Conservation (phyloP, 2,888 invertebrate species). For the Drosophila paracracens region DNA sequence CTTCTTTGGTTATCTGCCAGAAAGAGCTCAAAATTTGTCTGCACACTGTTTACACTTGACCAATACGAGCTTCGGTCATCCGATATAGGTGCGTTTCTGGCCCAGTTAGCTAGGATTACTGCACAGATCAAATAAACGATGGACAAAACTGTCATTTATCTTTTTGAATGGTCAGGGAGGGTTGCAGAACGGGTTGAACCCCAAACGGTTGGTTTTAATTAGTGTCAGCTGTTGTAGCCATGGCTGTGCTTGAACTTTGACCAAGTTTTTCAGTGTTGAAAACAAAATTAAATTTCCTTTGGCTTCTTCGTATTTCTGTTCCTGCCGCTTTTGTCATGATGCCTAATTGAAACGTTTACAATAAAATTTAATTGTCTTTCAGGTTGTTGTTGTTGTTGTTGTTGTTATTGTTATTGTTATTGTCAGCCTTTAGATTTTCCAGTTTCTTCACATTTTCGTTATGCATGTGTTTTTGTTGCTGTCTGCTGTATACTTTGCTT, state of each 20-base stretch:
- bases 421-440: slow-evolving; percentile 7
- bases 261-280: slow-evolving; percentile 53
- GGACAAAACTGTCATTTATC: slow-evolving; percentile 70
- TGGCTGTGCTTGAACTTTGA: slow-evolving; percentile 56
- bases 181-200: slow-evolving; percentile 4
- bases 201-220: slow-evolving; percentile 68
- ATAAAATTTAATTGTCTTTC: slow-evolving; percentile 67
- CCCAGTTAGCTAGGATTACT: slow-evolving; percentile 27
- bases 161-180: slow-evolving; percentile 17
- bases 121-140: slow-evolving; percentile 60
- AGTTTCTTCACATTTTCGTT: slow-evolving; percentile 19
- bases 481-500: not conserved
- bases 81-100: slow-evolving; percentile 15
- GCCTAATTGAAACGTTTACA: slow-evolving; percentile 72
- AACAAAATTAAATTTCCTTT: slow-evolving; percentile 39
- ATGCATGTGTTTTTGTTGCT: slow-evolving; percentile 8
- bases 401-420: not conserved
- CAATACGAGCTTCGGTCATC: slow-evolving; percentile 10
- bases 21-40: slow-evolving; percentile 41
- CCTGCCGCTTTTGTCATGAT: slow-evolving; percentile 37
- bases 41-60: slow-evolving; percentile 56
- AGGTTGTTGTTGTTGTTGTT: slow-evolving; percentile 6
- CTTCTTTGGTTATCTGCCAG: slow-evolving; percentile 53
- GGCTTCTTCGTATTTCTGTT: slow-evolving; percentile 13
- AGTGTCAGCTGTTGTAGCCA: slow-evolving; percentile 63